These are phyloP conservation scores for Pithys albifrons DNA, from an alignment of 2,113 vertebrate genomes.

Conservation along the genomic window DNA sequence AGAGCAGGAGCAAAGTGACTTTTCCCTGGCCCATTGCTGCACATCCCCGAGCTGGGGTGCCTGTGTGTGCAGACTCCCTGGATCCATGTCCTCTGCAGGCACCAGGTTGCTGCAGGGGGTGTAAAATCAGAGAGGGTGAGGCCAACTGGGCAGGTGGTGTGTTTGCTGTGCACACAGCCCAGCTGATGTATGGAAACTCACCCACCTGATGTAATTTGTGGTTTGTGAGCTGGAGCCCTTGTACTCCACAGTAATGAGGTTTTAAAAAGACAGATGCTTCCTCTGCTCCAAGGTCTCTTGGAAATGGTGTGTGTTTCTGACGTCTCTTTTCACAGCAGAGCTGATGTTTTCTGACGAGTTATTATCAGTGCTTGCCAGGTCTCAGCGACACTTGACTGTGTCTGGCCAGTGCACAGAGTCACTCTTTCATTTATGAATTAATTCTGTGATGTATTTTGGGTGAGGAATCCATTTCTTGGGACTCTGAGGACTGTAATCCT, in stretches of 20 bases:
- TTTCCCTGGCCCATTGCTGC: background rate
- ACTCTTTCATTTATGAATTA: background rate
- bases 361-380: background rate
- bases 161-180: background rate
- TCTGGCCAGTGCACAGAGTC: background rate
- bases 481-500: background rate
- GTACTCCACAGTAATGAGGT: constrained; percentile 28
- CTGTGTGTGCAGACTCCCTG: background rate
- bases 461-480: background rate
- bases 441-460: background rate
- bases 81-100: background rate
- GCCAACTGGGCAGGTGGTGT: background rate
- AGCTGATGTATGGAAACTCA: constrained; percentile 38
- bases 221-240: constrained; percentile 22
- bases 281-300: constrained; percentile 45
- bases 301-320: constrained; percentile 33
- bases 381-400: background rate
- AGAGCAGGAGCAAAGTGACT: background rate
- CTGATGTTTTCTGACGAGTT: background rate
- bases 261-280: constrained; percentile 57
- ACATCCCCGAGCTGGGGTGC: background rate
- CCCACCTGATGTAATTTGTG: constrained; percentile 61
- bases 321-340: constrained; percentile 4
- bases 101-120: background rate
- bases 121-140: background rate